These are phyloP conservation scores for Agrypnus murinus DNA, from an alignment of 2,888 invertebrate species.

Conservation along the genomic window DNA sequence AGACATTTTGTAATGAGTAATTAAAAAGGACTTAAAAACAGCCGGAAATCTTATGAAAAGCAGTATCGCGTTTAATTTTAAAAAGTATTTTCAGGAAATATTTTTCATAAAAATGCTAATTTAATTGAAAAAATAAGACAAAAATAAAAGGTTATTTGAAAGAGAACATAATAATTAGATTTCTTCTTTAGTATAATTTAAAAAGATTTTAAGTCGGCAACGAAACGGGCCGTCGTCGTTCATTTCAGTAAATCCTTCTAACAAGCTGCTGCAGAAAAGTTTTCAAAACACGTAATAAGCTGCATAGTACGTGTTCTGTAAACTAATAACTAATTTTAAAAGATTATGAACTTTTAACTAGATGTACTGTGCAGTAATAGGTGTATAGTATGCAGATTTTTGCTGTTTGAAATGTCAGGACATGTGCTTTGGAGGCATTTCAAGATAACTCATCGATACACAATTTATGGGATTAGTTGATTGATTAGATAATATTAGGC, in stretches of 20 bases:
- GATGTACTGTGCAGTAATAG: neutral
- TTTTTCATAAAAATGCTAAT: constrained; percentile 10
- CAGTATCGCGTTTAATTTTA: too few relatives aligned
- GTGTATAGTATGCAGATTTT: neutral
- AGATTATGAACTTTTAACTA: neutral
- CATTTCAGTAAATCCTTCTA: constrained; percentile 37
- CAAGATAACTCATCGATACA: too few relatives aligned
- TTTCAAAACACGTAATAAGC: constrained; percentile 37
- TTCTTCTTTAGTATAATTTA: neutral
- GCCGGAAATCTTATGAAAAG: too few relatives aligned
- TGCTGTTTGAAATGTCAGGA: neutral
- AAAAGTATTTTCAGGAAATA: too few relatives aligned
- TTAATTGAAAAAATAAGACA: constrained; percentile 9
- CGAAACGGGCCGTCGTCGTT: constrained; percentile 14
- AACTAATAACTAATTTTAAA: constrained; percentile 39
- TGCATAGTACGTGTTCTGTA: constrained; percentile 32
- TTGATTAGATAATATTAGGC: too few relatives aligned
- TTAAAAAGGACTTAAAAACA: constrained; percentile 1
- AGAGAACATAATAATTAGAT: constrained; percentile 3
- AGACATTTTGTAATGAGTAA: constrained; percentile 23
- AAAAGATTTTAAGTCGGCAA: neutral
- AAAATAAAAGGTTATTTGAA: constrained; percentile 6
- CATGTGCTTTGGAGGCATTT: too few relatives aligned
- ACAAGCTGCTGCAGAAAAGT: constrained; percentile 32
- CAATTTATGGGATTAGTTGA: too few relatives aligned